Evolutionary conservation across 2,113 vertebrate genomes (phyloP).

Genomic region (Hemichromis elongatus): DNA sequence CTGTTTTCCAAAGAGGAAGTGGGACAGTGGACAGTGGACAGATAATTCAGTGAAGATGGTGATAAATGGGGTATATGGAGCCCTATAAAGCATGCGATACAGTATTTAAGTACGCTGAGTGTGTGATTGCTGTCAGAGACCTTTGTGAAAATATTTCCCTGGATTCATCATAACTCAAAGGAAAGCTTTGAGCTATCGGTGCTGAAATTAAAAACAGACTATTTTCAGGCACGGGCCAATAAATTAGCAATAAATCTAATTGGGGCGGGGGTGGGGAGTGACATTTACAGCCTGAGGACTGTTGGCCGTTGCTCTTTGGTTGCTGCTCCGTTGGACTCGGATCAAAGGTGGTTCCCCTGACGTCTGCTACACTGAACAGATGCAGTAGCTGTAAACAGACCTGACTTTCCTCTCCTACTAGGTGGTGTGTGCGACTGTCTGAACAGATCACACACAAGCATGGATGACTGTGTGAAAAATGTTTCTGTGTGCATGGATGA

Average conservation of each 20-base stretch:
- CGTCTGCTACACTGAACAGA: neutral
- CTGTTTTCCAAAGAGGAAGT: neutral
- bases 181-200: accelerated
- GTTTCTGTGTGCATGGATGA: neutral
- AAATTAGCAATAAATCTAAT: neutral
- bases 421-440: accelerated
- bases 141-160: neutral
- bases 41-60: neutral
- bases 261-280: accelerated
- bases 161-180: neutral
- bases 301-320: neutral
- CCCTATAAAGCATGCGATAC: accelerated
- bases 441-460: no score
- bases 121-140: accelerated
- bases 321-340: neutral
- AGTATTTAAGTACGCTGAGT: neutral
- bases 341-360: neutral
- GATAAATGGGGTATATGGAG: neutral
- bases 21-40: accelerated
- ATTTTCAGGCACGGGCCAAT: neutral
- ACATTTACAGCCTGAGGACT: neutral
- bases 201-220: neutral
- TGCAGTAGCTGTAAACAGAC: neutral
- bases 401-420: neutral
- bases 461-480: neutral